Evolutionary conservation across 1,140 invertebrate species (phyloP).

Genomic region (Homarus americanus): DNA sequence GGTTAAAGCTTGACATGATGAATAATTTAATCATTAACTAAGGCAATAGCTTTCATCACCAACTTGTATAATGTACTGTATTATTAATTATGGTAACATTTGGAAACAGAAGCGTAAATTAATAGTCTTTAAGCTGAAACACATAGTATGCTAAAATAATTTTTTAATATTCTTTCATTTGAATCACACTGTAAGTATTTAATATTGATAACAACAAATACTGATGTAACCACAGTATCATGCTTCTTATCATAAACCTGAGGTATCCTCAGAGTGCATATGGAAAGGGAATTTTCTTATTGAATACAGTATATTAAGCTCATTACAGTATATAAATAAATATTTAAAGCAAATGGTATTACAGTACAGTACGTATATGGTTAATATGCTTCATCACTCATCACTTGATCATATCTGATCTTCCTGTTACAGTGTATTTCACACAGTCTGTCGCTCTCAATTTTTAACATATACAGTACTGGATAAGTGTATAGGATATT

Average conservation of each 20-base stretch:
- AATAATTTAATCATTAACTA: no score
- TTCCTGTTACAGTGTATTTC: neutral
- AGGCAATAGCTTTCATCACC: no score
- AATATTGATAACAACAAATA: neutral
- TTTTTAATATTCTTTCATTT: neutral
- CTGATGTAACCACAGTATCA: no score
- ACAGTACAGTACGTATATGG: neutral
- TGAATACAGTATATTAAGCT: neutral
- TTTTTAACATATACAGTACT: neutral
- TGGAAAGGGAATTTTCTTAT: neutral
- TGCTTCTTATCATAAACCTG: neutral
- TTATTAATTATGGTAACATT: no score
- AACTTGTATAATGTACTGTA: no score
- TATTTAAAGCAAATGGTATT: neutral
- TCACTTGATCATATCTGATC: neutral
- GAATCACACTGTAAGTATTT: neutral
- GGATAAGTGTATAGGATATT: neutral
- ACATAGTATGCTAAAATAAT: no score
- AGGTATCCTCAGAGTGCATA: neutral
- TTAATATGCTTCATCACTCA: neutral
- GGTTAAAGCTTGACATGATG: no score
- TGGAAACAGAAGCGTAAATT: no score
- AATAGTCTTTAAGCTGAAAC: no score
- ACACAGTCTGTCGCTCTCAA: neutral
- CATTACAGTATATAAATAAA: neutral